phyloP scores from a whole-genome alignment of 1,140 invertebrate genomes.

The Drosophila mayri region DNA sequence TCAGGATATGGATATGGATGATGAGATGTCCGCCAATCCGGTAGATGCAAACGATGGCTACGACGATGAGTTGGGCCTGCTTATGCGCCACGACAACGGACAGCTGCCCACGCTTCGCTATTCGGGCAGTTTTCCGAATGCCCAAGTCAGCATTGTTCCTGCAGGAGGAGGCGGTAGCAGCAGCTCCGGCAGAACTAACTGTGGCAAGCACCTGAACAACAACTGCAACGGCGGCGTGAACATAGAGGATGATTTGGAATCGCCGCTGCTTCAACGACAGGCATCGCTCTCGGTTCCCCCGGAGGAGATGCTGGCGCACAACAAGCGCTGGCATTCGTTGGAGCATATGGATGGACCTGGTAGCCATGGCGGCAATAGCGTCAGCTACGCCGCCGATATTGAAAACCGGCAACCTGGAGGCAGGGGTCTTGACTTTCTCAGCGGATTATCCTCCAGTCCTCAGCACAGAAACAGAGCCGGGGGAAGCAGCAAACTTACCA shows the following conservation, averaged over 20 bases:
- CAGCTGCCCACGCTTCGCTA: slow-evolving; percentile 60
- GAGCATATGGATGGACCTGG: slow-evolving; percentile 87
- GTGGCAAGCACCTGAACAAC: slow-evolving; percentile 85
- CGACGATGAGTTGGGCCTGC: slow-evolving; percentile 76
- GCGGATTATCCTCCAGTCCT: slow-evolving; percentile 12
- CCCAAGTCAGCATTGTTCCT: slow-evolving; percentile 66
- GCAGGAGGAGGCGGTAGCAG: slow-evolving; percentile 47
- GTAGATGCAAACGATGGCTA: slow-evolving; percentile 71
- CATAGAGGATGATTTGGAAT: slow-evolving; percentile 85
- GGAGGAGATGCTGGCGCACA: slow-evolving; percentile 85
- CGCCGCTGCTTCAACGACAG: slow-evolving; percentile 86
- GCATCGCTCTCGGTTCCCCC: slow-evolving; percentile 85
- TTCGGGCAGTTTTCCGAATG: slow-evolving; percentile 63
- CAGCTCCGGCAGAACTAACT: slow-evolving; percentile 35
- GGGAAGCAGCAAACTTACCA: slow-evolving; percentile 52
- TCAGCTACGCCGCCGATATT: slow-evolving; percentile 78
- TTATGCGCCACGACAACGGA: slow-evolving; percentile 74
- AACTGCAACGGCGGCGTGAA: slow-evolving; percentile 85
- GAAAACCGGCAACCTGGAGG: slow-evolving; percentile 49
- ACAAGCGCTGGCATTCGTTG: slow-evolving; percentile 91
- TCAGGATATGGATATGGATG: slow-evolving; percentile 38
- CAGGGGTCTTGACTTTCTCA: slow-evolving; percentile 17
- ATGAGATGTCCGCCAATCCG: slow-evolving; percentile 59
- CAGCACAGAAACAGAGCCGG: slow-evolving; percentile 28
- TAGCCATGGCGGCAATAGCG: slow-evolving; percentile 79